Evolutionary conservation across 2,888 invertebrate genomes (phyloP).

Genomic region (Chloroclystis v-ata): DNA sequence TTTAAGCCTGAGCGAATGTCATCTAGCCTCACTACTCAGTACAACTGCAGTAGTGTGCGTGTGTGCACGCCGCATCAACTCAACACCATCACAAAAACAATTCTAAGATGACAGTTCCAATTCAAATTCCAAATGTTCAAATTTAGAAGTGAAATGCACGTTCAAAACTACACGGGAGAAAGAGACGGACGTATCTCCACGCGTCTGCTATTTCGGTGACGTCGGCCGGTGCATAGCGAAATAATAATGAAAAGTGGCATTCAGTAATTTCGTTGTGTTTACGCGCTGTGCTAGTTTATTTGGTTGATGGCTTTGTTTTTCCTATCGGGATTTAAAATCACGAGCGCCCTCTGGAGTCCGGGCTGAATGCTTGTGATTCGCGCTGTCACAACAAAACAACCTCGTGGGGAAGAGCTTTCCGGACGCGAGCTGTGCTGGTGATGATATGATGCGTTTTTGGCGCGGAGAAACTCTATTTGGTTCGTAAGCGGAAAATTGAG

Average conservation of each 20-base stretch:
- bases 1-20: constrained; percentile 71
- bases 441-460: constrained; percentile 48
- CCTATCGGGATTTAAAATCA: constrained; percentile 30
- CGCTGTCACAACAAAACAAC: constrained; percentile 65
- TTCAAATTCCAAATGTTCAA: constrained; percentile 52
- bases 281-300: constrained; percentile 75
- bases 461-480: constrained; percentile 51
- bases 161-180: constrained; percentile 48
- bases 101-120: constrained; percentile 49
- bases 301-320: constrained; percentile 53
- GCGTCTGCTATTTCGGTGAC: constrained; percentile 67
- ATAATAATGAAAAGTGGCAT: constrained; percentile 77
- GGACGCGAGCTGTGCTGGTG: constrained; percentile 31
- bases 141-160: constrained; percentile 58
- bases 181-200: constrained; percentile 56
- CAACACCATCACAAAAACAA: constrained; percentile 37
- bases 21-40: constrained; percentile 62
- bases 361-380: constrained; percentile 49
- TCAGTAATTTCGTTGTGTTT: constrained; percentile 77
- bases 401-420: constrained; percentile 38
- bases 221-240: constrained; percentile 73
- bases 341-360: constrained; percentile 55
- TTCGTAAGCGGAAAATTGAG: constrained; percentile 65
- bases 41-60: constrained; percentile 59
- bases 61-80: constrained; percentile 49